Percentiles rank a stretch among this genome's conserved stretches.
These are phyloP conservation scores for Sibirionetta formosa DNA, from an alignment of 2,797 vertebrate species.

Conservation along the genomic window DNA sequence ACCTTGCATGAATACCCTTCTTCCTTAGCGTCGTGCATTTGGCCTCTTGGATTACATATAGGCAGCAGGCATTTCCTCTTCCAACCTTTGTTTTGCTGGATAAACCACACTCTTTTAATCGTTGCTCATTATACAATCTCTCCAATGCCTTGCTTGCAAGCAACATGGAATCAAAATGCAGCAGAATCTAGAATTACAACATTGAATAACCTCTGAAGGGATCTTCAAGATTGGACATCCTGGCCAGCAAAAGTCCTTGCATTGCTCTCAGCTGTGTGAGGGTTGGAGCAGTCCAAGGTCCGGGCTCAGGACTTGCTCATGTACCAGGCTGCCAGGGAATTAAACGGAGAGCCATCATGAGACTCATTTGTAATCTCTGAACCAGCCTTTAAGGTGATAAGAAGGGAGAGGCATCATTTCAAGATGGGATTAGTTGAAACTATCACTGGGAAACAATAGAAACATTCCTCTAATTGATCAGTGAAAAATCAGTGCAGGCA, in stretches of 20 bases:
- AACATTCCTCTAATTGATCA: neutral
- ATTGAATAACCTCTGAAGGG: neutral
- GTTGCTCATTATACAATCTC: neutral
- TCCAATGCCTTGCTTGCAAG: neutral
- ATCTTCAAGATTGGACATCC: neutral
- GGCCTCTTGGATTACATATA: neutral
- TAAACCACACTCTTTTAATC: neutral
- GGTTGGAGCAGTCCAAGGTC: neutral
- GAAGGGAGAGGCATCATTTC: neutral
- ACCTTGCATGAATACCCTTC: neutral
- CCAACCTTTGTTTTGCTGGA: neutral
- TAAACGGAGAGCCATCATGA: neutral
- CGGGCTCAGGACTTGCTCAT: neutral
- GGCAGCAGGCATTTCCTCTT: neutral
- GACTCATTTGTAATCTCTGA: neutral
- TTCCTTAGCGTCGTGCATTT: neutral
- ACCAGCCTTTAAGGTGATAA: neutral
- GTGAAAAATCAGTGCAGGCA: neutral
- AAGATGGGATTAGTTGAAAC: neutral
- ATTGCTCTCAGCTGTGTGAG: accelerated
- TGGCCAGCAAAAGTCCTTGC: neutral
- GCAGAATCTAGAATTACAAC: neutral
- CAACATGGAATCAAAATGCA: neutral
- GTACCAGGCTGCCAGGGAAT: neutral
- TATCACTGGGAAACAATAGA: neutral